Evolutionary conservation across 2,797 vertebrate genomes (phyloP), one percentile per base, ranked within the genome.

Genomic region (Fistularia tabacaria): DNA sequence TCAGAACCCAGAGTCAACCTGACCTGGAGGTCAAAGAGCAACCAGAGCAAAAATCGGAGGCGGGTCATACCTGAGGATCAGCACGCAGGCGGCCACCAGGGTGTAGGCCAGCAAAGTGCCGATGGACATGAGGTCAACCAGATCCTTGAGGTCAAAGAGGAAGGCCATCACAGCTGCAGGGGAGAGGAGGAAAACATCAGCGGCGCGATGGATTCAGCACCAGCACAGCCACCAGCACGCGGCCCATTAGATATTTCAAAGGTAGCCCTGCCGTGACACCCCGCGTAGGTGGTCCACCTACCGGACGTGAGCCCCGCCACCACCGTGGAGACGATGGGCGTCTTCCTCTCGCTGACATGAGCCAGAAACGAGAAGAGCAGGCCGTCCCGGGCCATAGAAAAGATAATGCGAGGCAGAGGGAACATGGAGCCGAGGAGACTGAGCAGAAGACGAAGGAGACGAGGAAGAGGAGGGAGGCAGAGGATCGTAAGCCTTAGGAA

Each of bases 51-150:
- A 25, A 25, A 25, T n/a, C n/a, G n/a, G n/a, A n/a, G n/a, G n/a
- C n/a, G 50, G 40, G 57, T 68, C 0, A 0, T 92, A 99, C 96
- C 97, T 93, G 80, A 99, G 87, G 57, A 99, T 92, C 64, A 99
- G 85, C 9, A 99, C 95, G 12, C 96, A 98, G 58, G 96, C 94
- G 39, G 96, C 96, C 63, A 99, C 97, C 83, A 99, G 77, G 3
- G 95, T 97, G 58, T 99, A 99, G 36, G 97, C 97, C 84, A 98
- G 87, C 65, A 99, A 90, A 0, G 96, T 98, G 13, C 97, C 96
- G 0, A 99, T 98, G 49, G 96, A 98, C 96, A 98, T 98, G 63
- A 99, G 91, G 74, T 99, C 94, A 38, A 99, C 95, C 80, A 99
- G 87, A 69, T 95, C 94, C 84, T 96, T 97, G 85, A 99, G 75